phyloP scores from a whole-genome alignment of 2,797 vertebrate species.

The Melanotaenia trifasciata region DNA sequence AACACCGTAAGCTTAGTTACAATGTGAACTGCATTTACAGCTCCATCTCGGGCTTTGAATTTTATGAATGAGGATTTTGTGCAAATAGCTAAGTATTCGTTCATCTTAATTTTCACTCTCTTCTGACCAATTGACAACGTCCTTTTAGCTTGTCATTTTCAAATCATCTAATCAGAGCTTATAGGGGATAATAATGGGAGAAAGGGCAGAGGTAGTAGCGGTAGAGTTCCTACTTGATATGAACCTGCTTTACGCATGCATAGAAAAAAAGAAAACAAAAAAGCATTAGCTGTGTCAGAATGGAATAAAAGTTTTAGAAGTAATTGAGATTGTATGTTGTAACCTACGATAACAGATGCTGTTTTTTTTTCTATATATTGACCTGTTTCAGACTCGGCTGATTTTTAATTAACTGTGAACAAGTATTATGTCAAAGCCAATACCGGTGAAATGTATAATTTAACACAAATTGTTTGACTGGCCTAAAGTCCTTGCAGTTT shows the following conservation, averaged over 20 bases:
- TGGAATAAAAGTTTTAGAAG: constrained; percentile 42
- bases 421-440: constrained; percentile 73
- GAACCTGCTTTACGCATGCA: constrained; percentile 26
- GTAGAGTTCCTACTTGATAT: constrained; percentile 40
- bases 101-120: constrained; percentile 31
- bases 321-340: constrained; percentile 65
- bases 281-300: constrained; percentile 3
- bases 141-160: constrained; percentile 34
- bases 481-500: constrained; percentile 52
- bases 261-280: constrained; percentile 19
- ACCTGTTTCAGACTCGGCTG: constrained; percentile 71
- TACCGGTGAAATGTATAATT: constrained; percentile 79
- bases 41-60: constrained; percentile 13
- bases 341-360: constrained; percentile 56
- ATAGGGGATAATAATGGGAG: constrained; percentile 11
- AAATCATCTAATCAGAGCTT: constrained; percentile 33
- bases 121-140: constrained; percentile 38
- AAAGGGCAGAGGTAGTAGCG: constrained; percentile 1
- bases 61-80: constrained; percentile 36
- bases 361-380: constrained; percentile 75
- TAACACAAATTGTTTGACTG: constrained; percentile 56
- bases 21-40: constrained; percentile 14
- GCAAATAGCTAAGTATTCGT: constrained; percentile 36
- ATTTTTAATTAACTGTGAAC: constrained; percentile 80
- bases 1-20: constrained; percentile 15